Base-by-base conservation (phyloP, 2,113 vertebrate species). In the Phalacrocorax pelagicus region DNA sequence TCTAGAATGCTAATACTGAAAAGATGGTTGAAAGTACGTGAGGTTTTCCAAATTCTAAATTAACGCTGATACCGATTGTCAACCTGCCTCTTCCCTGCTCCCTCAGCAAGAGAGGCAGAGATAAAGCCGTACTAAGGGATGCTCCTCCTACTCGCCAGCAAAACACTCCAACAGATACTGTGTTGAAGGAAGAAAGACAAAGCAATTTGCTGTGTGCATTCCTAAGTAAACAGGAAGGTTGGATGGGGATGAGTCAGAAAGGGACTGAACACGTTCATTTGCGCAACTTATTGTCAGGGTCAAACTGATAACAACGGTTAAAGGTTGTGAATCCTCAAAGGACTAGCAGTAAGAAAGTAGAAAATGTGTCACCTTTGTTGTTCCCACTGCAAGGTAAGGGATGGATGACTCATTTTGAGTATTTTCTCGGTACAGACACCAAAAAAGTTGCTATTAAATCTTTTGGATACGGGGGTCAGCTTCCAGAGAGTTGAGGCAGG, bases 11-110 rank as follows among this genome's bases (percentile, higher is more conserved):
- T 6, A 80, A 62, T 3, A 34, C 36, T 52, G 49, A 29, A 70
- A 55, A 81, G 21, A 51, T 24, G n/a, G 23, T 22, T 3, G 3
- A 27, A 83, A 84, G 47, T 34, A 18, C 0, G 0, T 2, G 15
- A 17, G 7, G 17, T 46, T 46, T 46, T 46, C 44, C 44, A 82
- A 70, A 62, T 22, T 51, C 59, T 66, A 30, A 54, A 38, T 23
- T n/a, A 40, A 40, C 2, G 8, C 67, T 23, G n/a, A 63, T 40
- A 9, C 12, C 55, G 42, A 36, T 9, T 67, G 61, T 32, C 32
- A 40, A 8, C 20, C 59, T 29, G 61, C 32, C 62, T 42, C 36
- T 59, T 57, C n/a, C 16, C 47, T n/a, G 63, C 42, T 34, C 23
- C 24, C 55, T 47, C 58, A 65, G 63, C 34, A 51, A 49, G 14